Percentiles rank a stretch among this genome's conserved stretches.
These are phyloP conservation scores for Pseudomugil tenellus DNA, from an alignment of 2,797 vertebrate species.

Conservation along the genomic window DNA sequence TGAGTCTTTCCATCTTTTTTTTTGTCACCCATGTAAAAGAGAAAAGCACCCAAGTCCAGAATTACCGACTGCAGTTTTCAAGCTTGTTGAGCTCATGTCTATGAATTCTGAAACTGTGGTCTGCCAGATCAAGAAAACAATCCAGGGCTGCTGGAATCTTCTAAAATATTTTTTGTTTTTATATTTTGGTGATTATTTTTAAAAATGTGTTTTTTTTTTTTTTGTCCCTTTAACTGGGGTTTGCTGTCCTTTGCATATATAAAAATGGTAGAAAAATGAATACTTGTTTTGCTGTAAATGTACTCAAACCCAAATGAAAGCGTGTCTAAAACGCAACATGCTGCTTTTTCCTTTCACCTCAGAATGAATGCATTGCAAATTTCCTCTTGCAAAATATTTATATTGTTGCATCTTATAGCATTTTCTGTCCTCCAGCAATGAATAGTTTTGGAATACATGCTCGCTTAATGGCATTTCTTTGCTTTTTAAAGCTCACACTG, in stretches of 20 bases:
- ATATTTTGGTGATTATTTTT: neutral
- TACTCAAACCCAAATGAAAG: slow-evolving; percentile 3
- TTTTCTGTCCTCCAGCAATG: neutral
- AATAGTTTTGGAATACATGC: neutral
- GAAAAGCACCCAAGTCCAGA: slow-evolving; percentile 33
- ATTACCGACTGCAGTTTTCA: slow-evolving; percentile 43
- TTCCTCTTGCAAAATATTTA: slow-evolving; percentile 5
- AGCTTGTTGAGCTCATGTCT: slow-evolving; percentile 13
- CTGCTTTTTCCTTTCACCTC: slow-evolving; percentile 4
- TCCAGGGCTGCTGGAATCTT: neutral
- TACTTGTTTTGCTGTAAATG: slow-evolving; percentile 4
- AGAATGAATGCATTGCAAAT: slow-evolving; percentile 11
- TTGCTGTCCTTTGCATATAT: neutral
- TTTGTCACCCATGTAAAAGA: slow-evolving; percentile 1
- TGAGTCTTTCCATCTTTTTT: neutral
- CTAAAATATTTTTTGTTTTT: neutral
- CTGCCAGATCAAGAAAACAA: slow-evolving; percentile 10
- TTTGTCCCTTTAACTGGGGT: neutral
- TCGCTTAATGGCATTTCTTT: neutral
- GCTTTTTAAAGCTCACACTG: neutral
- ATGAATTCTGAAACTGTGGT: slow-evolving; percentile 4
- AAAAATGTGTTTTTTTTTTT: neutral
- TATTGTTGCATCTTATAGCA: slow-evolving; percentile 4
- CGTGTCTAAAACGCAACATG: slow-evolving; percentile 16
- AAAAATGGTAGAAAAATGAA: neutral